Evolutionary conservation across 2,888 invertebrate genomes (phyloP).

Genomic region (Drosophila pseudotalamancana): DNA sequence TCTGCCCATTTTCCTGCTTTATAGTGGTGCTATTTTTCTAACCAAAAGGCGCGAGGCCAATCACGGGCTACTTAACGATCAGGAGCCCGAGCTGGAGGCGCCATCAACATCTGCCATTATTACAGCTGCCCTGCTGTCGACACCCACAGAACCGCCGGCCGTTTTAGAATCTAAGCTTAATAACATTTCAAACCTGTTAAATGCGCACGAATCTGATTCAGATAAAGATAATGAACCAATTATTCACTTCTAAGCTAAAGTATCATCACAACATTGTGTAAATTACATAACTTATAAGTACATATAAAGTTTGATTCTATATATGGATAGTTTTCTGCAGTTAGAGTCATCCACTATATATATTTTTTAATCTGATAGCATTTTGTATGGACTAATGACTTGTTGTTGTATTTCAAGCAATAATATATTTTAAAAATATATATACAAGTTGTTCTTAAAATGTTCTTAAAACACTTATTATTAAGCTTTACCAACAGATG

Average conservation of each 20-base stretch:
- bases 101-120: slow-evolving; percentile 37
- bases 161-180: neutral
- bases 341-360: slow-evolving; percentile 1
- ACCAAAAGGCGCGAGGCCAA: slow-evolving; percentile 74
- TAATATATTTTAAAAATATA: neutral
- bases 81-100: slow-evolving; percentile 37
- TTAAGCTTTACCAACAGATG: neutral
- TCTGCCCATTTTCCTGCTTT: slow-evolving; percentile 79
- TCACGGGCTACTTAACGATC: slow-evolving; percentile 72
- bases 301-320: neutral
- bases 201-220: neutral
- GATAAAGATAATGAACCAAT: slow-evolving; percentile 21
- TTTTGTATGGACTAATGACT: neutral
- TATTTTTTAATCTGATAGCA: neutral
- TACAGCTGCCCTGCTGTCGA: slow-evolving; percentile 39
- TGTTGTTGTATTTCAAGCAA: no score
- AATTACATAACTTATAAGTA: no score
- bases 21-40: slow-evolving; percentile 58
- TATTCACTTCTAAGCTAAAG: no score
- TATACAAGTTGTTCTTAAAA: slow-evolving; percentile 15
- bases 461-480: neutral
- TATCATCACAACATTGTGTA: no score
- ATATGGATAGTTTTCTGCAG: neutral
- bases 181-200: neutral
- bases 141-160: slow-evolving; percentile 7